These are phyloP conservation scores for Furcula furcula DNA, from an alignment of 2,888 invertebrate genomes.

Conservation along the genomic window DNA sequence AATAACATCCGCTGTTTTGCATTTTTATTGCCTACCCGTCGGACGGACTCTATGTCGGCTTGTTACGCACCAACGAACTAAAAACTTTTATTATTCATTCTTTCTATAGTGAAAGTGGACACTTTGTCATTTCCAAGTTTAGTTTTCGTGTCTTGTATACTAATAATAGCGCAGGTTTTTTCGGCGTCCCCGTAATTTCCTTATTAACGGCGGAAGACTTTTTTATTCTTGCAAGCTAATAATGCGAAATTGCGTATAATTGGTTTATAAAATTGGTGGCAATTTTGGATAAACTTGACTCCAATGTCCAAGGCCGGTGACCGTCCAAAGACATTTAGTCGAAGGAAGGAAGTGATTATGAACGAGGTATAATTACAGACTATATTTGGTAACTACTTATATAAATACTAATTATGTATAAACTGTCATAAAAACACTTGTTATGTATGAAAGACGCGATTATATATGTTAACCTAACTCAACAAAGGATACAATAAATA, in stretches of 20 bases:
- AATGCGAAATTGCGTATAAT: slow-evolving; percentile 8
- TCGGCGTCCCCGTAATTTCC: slow-evolving; percentile 41
- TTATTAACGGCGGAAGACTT: slow-evolving; percentile 29
- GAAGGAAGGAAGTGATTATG: slow-evolving; percentile 22
- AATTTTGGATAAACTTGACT: slow-evolving; percentile 6
- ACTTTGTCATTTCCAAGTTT: slow-evolving; percentile 58
- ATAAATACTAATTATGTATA: too few species aligned
- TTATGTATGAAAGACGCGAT: too few species aligned
- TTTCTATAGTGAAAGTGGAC: slow-evolving; percentile 64
- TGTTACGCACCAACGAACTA: slow-evolving; percentile 45
- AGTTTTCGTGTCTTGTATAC: slow-evolving; percentile 60
- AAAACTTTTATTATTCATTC: slow-evolving; percentile 59
- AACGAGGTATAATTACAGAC: slow-evolving; percentile 1
- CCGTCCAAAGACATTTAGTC: slow-evolving; percentile 9
- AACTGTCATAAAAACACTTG: too few species aligned
- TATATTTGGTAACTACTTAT: slow-evolving; percentile 19
- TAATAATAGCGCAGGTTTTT: slow-evolving; percentile 30
- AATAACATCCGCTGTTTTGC: slow-evolving; percentile 30
- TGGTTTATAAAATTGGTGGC: slow-evolving; percentile 7
- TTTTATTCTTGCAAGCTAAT: slow-evolving; percentile 7
- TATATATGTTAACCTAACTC: too few species aligned
- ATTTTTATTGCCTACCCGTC: slow-evolving; percentile 36
- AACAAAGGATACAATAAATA: too few species aligned
- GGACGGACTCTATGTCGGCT: slow-evolving; percentile 10
- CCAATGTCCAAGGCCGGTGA: slow-evolving; percentile 11